These are phyloP conservation scores for Eulemur macaco DNA, from an alignment of 2,113 vertebrate genomes.

Conservation along the genomic window DNA sequence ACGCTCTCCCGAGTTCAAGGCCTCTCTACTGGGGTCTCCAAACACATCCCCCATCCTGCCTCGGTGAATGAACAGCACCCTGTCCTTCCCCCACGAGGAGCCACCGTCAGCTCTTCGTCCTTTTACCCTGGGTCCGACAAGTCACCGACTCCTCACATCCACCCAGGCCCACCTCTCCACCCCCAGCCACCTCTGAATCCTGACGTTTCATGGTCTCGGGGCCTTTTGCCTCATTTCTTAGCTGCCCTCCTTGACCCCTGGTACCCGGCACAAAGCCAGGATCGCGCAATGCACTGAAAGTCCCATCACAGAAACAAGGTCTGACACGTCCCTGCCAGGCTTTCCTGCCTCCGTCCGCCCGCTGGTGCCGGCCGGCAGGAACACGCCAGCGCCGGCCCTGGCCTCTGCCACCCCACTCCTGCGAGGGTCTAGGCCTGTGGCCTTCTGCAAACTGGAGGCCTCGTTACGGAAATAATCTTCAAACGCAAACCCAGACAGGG, in stretches of 20 bases:
- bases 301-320: not conserved
- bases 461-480: not conserved
- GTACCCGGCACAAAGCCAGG: not conserved
- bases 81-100: not conserved
- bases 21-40: not conserved
- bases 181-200: not conserved
- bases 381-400: not conserved
- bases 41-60: not conserved
- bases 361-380: not conserved
- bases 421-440: not conserved
- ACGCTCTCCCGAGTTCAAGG: not conserved
- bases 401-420: too few relatives aligned
- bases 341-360: not conserved
- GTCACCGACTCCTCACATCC: not conserved
- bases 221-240: not conserved
- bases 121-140: fast-evolving
- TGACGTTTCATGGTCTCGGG: not conserved
- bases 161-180: not conserved
- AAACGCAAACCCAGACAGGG: not conserved
- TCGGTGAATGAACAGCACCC: not conserved
- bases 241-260: not conserved
- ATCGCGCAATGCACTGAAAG: not conserved
- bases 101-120: not conserved
- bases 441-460: not conserved
- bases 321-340: too few relatives aligned